phyloP scores from a whole-genome alignment of 2,113 vertebrate genomes.

The Grantiella picta region DNA sequence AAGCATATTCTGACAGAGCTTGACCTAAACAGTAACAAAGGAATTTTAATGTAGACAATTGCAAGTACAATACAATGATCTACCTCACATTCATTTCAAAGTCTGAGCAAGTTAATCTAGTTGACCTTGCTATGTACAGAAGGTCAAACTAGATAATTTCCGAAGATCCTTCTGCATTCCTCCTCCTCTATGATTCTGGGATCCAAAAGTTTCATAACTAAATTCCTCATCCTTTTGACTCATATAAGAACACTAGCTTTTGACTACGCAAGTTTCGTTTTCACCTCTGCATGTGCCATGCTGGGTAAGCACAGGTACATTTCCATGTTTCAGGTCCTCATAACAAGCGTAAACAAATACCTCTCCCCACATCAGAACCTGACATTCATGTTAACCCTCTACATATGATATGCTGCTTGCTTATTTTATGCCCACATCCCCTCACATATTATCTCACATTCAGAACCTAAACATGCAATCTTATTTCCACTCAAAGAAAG shows the following conservation, averaged over 20 bases:
- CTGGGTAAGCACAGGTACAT: background rate
- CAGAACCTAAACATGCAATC: background rate
- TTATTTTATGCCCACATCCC: fast-evolving
- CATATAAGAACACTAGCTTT: background rate
- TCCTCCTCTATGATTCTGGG: background rate
- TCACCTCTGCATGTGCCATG: background rate
- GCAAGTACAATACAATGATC: background rate
- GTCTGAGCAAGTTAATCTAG: background rate
- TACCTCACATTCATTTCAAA: background rate
- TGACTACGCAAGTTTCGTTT: background rate
- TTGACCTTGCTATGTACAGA: background rate
- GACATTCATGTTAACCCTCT: background rate
- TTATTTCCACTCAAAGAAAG: background rate
- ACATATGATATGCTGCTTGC: background rate
- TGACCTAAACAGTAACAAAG: background rate
- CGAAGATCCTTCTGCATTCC: background rate
- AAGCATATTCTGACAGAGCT: background rate
- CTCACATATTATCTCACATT: background rate
- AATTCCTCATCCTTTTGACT: background rate
- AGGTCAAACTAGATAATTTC: background rate
- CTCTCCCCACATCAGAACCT: background rate
- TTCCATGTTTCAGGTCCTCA: background rate
- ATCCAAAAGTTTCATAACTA: background rate
- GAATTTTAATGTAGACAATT: background rate
- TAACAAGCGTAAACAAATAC: background rate